Percentiles rank a stretch among this genome's conserved stretches.
phyloP scores from a whole-genome alignment of 2,113 vertebrate genomes.

The Ia io region DNA sequence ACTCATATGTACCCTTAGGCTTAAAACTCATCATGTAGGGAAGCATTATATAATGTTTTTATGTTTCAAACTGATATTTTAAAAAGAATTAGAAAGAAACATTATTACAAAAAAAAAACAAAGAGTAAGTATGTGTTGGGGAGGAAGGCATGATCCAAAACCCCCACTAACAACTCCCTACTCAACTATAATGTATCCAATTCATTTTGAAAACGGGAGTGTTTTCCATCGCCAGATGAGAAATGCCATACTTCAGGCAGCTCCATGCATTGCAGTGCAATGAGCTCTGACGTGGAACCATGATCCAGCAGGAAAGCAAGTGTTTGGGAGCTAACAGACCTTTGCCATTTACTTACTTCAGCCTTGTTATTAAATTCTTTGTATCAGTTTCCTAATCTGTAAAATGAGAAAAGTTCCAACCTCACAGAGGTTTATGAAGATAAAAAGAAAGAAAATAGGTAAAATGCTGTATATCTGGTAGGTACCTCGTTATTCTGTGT shows the following conservation, averaged over 20 bases:
- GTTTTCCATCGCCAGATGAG: background rate
- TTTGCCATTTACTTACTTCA: background rate
- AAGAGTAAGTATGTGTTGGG: background rate
- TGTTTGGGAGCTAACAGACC: background rate
- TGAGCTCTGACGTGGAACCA: background rate
- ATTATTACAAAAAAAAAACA: background rate
- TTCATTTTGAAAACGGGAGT: background rate
- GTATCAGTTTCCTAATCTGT: background rate
- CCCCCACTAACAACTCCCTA: background rate
- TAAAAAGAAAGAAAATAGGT: background rate
- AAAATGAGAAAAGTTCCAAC: background rate
- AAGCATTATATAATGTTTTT: background rate
- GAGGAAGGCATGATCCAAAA: background rate
- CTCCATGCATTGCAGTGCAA: background rate
- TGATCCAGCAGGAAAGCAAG: background rate
- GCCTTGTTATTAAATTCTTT: background rate
- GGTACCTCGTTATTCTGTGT: background rate
- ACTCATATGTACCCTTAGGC: background rate
- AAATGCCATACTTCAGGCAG: background rate
- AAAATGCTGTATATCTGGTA: background rate
- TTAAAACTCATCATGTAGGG: background rate
- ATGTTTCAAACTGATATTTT: background rate
- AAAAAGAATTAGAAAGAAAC: constrained; percentile 6
- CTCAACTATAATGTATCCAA: background rate
- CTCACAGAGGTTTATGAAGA: background rate